Conservation (phyloP, 2,888 invertebrate species). For the Tachystola acroxantha region DNA sequence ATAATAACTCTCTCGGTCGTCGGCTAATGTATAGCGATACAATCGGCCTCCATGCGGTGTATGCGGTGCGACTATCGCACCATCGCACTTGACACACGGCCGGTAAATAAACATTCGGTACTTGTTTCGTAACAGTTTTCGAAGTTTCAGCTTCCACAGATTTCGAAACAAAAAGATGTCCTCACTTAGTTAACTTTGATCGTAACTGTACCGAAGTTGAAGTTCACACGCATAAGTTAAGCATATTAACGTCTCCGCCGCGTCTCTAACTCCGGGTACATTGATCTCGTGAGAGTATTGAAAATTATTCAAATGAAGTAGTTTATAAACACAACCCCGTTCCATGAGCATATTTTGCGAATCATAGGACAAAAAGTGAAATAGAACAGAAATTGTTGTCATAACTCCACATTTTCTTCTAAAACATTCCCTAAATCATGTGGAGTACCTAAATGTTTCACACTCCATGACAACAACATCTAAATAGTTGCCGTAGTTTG, state of each 20-base stretch:
- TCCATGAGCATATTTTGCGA: too few relatives aligned
- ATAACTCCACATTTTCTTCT: conserved; percentile 6
- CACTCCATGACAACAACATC: conserved; percentile 15
- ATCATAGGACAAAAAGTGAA: background rate
- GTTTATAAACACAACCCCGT: background rate
- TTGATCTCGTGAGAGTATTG: conserved; percentile 49
- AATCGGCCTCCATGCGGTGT: conserved; percentile 31
- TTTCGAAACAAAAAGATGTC: conserved; percentile 36
- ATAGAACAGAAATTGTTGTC: background rate
- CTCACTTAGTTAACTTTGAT: conserved; percentile 50
- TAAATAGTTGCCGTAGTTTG: conserved; percentile 17
- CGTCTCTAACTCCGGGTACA: conserved; percentile 47
- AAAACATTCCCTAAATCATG: conserved; percentile 16
- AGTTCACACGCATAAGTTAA: conserved; percentile 61
- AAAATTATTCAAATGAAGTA: conserved; percentile 48
- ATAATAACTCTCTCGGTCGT: conserved; percentile 54
- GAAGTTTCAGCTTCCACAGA: conserved; percentile 28
- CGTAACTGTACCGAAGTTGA: conserved; percentile 51
- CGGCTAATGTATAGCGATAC: conserved; percentile 46
- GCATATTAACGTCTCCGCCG: conserved; percentile 56
- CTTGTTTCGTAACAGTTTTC: conserved; percentile 39
- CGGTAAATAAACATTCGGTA: conserved; percentile 47
- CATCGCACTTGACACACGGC: conserved; percentile 26
- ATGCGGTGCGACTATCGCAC: conserved; percentile 29
- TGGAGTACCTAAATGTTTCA: conserved; percentile 11